Percentiles rank a stretch among this genome's conserved stretches.
Evolutionary conservation across 2,797 vertebrate species (phyloP).

Genomic region (Acanthis flammea): DNA sequence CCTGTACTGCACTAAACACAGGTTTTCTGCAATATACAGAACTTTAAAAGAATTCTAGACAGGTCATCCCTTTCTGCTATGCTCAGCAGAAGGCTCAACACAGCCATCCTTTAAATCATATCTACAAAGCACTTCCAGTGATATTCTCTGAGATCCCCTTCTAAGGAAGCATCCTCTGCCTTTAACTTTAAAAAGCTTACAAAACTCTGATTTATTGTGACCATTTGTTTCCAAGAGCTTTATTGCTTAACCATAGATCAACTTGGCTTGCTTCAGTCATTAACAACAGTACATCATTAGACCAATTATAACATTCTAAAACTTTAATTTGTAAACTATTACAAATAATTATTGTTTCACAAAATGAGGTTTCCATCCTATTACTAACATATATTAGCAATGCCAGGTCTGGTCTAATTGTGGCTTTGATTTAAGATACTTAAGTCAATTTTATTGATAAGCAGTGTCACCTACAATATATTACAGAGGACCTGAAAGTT

Average conservation of each 20-base stretch:
- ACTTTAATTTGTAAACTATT: slow-evolving; percentile 51
- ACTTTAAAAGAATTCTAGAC: neutral
- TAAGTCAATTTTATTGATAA: slow-evolving; percentile 75
- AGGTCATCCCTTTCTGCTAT: neutral
- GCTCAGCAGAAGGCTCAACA: neutral
- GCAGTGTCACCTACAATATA: slow-evolving; percentile 55
- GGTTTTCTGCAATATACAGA: neutral
- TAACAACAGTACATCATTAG: slow-evolving; percentile 55
- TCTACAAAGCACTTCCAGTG: neutral
- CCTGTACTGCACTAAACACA: neutral
- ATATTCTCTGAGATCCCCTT: neutral
- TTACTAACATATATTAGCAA: slow-evolving; percentile 67
- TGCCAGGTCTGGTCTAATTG: slow-evolving; percentile 67
- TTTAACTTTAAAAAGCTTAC: neutral
- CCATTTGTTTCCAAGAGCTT: slow-evolving; percentile 8
- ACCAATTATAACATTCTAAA: slow-evolving; percentile 45
- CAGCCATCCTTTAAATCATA: neutral
- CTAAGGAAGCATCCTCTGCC: neutral
- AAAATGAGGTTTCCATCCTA: slow-evolving; percentile 59
- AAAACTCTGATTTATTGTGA: slow-evolving; percentile 28
- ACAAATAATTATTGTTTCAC: slow-evolving; percentile 60
- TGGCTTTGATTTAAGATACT: slow-evolving; percentile 62
- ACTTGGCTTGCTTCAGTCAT: neutral
- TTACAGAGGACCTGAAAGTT: slow-evolving; percentile 61
- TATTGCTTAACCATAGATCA: slow-evolving; percentile 15